phyloP scores from a whole-genome alignment of 2,888 invertebrate species.

The Caenorhabditis panamensis region DNA sequence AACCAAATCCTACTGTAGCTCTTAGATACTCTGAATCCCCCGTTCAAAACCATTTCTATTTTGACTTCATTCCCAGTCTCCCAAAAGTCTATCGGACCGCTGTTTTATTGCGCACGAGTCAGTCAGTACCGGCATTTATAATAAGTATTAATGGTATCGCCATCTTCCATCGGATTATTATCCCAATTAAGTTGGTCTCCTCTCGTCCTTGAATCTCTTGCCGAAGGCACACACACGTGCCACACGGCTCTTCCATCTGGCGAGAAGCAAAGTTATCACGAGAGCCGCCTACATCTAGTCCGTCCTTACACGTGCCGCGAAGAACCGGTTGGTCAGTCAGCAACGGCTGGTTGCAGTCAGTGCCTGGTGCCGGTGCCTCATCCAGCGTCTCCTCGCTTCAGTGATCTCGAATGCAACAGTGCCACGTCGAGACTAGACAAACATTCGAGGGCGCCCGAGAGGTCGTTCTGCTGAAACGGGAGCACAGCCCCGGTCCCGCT shows the following conservation, averaged over 20 bases:
- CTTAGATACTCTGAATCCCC: background rate
- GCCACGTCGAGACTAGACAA: slow-evolving; percentile 1
- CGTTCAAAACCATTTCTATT: background rate
- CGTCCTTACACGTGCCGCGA: slow-evolving; percentile 15
- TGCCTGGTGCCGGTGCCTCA: slow-evolving; percentile 36
- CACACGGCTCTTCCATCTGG: background rate
- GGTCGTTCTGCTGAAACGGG: slow-evolving; percentile 16
- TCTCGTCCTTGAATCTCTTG: slow-evolving; percentile 32
- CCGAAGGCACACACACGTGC: slow-evolving; percentile 13
- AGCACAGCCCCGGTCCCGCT: slow-evolving; percentile 17
- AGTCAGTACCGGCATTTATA: slow-evolving; percentile 44
- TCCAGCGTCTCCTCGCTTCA: slow-evolving; percentile 35
- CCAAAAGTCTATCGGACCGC: slow-evolving; percentile 12
- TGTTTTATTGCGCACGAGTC: slow-evolving; percentile 35
- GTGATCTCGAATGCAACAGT: slow-evolving; percentile 48
- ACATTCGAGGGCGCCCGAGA: background rate
- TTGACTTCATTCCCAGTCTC: background rate
- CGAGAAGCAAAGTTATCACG: background rate
- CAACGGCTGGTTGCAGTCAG: slow-evolving; percentile 31
- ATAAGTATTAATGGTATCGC: slow-evolving; percentile 52
- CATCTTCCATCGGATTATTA: slow-evolving; percentile 22
- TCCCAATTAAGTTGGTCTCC: slow-evolving; percentile 43
- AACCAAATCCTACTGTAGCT: too few species aligned
- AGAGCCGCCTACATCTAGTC: slow-evolving; percentile 7
- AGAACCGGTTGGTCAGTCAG: slow-evolving; percentile 39